Evolutionary conservation across 2,113 vertebrate genomes (phyloP).

Genomic region (Archilochus colubris): DNA sequence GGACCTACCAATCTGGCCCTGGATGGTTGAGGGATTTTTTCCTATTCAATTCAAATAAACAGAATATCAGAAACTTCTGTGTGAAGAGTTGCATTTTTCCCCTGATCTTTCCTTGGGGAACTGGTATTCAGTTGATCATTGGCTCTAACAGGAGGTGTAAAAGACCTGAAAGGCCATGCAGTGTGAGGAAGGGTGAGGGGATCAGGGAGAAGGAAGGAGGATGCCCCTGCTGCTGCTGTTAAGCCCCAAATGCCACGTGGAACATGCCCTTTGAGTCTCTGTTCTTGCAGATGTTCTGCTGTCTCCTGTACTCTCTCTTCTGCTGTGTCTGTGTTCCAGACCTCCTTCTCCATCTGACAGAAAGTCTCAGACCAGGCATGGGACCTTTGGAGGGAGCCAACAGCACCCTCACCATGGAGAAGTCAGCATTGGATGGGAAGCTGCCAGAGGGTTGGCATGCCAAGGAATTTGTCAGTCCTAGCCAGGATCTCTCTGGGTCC

Average conservation of each 20-base stretch:
- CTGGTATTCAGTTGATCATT: background rate
- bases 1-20: background rate
- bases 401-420: conserved; percentile 75
- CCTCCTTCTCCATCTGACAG: background rate
- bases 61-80: background rate
- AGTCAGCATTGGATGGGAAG: conserved; percentile 39
- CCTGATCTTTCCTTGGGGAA: background rate
- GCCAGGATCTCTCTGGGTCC: conserved; percentile 69
- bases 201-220: background rate
- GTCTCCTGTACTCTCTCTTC: background rate
- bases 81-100: background rate
- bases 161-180: background rate
- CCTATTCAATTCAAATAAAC: background rate
- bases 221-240: background rate
- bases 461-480: conserved; percentile 66
- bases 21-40: background rate
- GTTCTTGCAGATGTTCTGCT: background rate
- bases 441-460: conserved; percentile 46
- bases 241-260: background rate
- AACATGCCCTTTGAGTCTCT: background rate
- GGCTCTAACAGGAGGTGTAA: background rate
- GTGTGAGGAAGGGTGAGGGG: background rate
- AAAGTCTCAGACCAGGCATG: conserved; percentile 63
- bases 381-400: conserved; percentile 80
- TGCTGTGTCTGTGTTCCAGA: conserved; percentile 33